Evolutionary conservation across 2,113 vertebrate species (phyloP).

Genomic region (Thalassoma bifasciatum): DNA sequence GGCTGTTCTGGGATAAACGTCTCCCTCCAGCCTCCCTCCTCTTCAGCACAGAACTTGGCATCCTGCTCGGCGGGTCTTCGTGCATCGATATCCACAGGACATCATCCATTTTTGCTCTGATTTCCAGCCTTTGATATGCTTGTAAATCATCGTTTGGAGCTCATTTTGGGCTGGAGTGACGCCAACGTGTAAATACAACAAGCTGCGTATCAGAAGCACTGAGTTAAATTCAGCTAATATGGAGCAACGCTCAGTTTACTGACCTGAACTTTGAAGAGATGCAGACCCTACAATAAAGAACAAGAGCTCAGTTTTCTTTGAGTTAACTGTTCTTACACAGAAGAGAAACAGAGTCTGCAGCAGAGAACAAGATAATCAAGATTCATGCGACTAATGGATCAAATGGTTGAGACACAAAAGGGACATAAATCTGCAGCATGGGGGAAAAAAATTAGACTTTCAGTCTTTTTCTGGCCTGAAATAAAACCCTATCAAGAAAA

Average conservation of each 20-base stretch:
- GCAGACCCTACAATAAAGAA: too few relatives aligned
- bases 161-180: slow-evolving; percentile 19
- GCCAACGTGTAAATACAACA: slow-evolving; percentile 33
- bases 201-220: slow-evolving; percentile 6
- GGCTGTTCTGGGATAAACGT: slow-evolving; percentile 45
- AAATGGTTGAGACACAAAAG: too few relatives aligned
- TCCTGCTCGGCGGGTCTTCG: slow-evolving; percentile 35
- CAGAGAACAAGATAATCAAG: too few relatives aligned
- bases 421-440: too few relatives aligned
- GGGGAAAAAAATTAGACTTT: too few relatives aligned
- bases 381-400: too few relatives aligned
- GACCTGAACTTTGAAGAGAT: background rate
- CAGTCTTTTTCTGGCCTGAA: too few relatives aligned
- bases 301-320: too few relatives aligned
- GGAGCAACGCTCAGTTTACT: background rate
- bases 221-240: background rate
- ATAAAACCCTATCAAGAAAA: too few relatives aligned
- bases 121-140: slow-evolving; percentile 42
- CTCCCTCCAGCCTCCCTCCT: slow-evolving; percentile 42
- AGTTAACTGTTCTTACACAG: too few relatives aligned
- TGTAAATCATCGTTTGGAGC: slow-evolving; percentile 39
- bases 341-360: too few relatives aligned
- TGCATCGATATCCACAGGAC: slow-evolving; percentile 53
- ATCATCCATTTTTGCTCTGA: slow-evolving; percentile 36
- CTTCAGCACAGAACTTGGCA: slow-evolving; percentile 36